These are phyloP conservation scores for Steatocranus sp. DNA, from an alignment of 2,797 vertebrate genomes.

Conservation along the genomic window DNA sequence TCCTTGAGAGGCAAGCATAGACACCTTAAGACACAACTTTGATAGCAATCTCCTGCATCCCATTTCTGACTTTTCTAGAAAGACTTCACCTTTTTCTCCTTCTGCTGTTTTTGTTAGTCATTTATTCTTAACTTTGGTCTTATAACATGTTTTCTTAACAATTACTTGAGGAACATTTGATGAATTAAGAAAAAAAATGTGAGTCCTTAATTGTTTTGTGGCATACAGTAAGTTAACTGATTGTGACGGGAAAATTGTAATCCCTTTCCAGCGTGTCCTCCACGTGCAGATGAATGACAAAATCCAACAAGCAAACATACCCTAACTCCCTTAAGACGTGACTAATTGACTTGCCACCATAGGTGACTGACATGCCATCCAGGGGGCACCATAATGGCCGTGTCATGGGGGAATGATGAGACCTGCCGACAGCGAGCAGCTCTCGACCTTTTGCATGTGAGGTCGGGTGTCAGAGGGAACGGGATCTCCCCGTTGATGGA, in stretches of 20 bases:
- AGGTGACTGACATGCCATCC: conserved; percentile 82
- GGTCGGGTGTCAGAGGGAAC: conserved; percentile 60
- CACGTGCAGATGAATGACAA: conserved; percentile 12
- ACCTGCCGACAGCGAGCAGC: conserved; percentile 73
- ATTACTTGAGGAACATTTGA: not conserved
- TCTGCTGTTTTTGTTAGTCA: not conserved
- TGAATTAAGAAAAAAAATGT: not conserved
- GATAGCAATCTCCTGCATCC: conserved; percentile 28
- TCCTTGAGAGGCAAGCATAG: conserved; percentile 32
- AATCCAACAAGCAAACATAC: conserved; percentile 19
- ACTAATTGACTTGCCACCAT: conserved; percentile 90
- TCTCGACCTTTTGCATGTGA: conserved; percentile 54
- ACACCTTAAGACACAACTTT: conserved; percentile 48
- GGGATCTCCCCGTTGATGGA: conserved; percentile 44
- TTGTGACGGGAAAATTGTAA: conserved; percentile 24
- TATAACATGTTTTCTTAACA: not conserved
- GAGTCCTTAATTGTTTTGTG: not conserved
- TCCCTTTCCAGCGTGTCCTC: not conserved
- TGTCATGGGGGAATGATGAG: conserved; percentile 81
- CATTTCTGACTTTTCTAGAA: not conserved
- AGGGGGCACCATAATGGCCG: conserved; percentile 76
- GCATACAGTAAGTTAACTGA: not conserved
- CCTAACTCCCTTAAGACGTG: conserved; percentile 37
- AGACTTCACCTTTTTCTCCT: not conserved
- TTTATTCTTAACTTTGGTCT: not conserved